These are phyloP conservation scores for Anolis sagrei DNA, from an alignment of 2,113 vertebrate species.

Conservation along the genomic window DNA sequence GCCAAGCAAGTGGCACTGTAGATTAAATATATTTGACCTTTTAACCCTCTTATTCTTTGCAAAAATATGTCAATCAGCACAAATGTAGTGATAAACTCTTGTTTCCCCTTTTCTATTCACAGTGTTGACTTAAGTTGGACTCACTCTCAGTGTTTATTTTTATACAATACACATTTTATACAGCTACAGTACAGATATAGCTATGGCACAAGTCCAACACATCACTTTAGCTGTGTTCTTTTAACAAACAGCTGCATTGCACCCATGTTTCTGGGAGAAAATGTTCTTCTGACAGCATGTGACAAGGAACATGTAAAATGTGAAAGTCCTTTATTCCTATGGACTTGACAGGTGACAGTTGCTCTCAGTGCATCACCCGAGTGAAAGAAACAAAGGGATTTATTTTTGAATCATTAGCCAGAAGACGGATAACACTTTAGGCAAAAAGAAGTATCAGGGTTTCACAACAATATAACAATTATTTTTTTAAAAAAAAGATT, in stretches of 20 bases:
- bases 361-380: accelerated
- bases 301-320: slow-evolving; percentile 5
- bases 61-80: background rate
- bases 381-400: slow-evolving; percentile 8
- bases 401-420: slow-evolving; percentile 9
- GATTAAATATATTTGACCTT: background rate
- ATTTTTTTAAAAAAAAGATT: background rate
- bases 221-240: slow-evolving; percentile 10
- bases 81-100: background rate
- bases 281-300: background rate
- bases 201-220: slow-evolving; percentile 2
- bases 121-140: background rate
- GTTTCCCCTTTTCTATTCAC: background rate
- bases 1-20: background rate
- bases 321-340: slow-evolving; percentile 19
- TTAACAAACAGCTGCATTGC: slow-evolving; percentile 16
- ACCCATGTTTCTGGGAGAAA: slow-evolving; percentile 1
- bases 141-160: background rate
- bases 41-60: background rate
- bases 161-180: background rate
- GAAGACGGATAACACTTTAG: background rate
- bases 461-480: background rate
- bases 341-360: background rate
- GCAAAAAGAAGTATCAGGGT: background rate
- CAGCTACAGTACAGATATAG: background rate